Evolutionary conservation across 2,888 invertebrate species (phyloP), one percentile per base, ranked within the genome.

Genomic region (Xanthorhoe designata): DNA sequence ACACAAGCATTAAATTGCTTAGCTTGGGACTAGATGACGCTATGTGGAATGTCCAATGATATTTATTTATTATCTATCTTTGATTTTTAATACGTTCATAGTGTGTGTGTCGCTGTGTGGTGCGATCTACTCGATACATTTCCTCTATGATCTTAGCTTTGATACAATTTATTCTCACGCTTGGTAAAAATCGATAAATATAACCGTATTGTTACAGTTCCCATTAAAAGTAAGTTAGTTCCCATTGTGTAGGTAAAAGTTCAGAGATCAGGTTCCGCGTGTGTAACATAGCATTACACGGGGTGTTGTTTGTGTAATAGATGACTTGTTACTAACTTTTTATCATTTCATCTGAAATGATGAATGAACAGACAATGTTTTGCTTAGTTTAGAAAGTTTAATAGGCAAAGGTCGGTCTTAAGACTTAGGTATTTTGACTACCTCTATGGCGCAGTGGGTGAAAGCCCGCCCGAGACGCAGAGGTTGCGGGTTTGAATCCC

Each of bases 171-270:
- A 56, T 81, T 86, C 86, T 76, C 86, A 87, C 83, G 71, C 69
- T 68, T 64, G 45, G 67, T 73, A 80, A 79, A 81, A 81, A 82
- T 76, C 79, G 65, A 82, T 81, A 74, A 71, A 69, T 64, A 65
- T 59, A 74, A 65, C 65, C 62, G 75, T 80, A 79, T 84, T 82
- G 87, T 85, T 82, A 78, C 79, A 78, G 70, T 67, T 73, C 75
- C 81, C 77, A 90, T 89, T 86, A 24, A 24, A 24, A 24, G 24
- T 24, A 24, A 24, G 24, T 24, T 3, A 24, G 24, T 24, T 24
- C 75, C 82, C 77, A 90, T 89, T 86, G 85, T 86, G 74, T 73
- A 75, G 87, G 92, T 90, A 91, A 92, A 92, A 92, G 92, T 91
- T 90, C 87, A 85, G 59, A 61, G 74, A 66, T 63, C 66, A 57